A percentile compares a stretch with the other conserved stretches of the same genome.
Conservation (phyloP, 2,797 vertebrate species). For the Sphaeramia orbicularis region DNA sequence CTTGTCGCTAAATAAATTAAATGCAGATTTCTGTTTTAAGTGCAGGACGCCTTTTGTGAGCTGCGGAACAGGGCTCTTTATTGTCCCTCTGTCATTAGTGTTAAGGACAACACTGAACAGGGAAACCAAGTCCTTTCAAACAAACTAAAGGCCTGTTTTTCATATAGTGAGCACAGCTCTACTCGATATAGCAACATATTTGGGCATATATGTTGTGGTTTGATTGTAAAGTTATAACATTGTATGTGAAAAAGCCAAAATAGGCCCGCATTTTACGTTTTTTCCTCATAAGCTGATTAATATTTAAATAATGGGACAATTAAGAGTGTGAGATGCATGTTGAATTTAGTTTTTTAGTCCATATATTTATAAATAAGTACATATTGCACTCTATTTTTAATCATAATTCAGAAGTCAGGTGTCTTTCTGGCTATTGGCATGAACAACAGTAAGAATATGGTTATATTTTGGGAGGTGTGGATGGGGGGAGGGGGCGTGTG, state of each 20-base stretch:
- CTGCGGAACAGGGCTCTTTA: conserved; percentile 70
- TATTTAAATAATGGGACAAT: too few relatives aligned
- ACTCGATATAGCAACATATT: neutral
- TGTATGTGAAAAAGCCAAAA: too few relatives aligned
- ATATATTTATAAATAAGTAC: too few relatives aligned
- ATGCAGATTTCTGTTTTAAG: conserved; percentile 83
- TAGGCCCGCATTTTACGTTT: too few relatives aligned
- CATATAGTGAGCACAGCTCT: neutral
- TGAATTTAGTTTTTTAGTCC: too few relatives aligned
- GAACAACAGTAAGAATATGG: conserved; percentile 26
- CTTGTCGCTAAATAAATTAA: conserved; percentile 84
- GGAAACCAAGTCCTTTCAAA: conserved; percentile 30
- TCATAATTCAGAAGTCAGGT: conserved; percentile 14
- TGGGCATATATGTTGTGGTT: neutral
- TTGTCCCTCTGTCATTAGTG: conserved; percentile 78
- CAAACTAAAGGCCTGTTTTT: conserved; percentile 6
- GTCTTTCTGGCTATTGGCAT: neutral
- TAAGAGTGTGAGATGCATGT: too few relatives aligned
- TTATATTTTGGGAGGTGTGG: conserved; percentile 8
- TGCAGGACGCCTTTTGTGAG: conserved; percentile 72
- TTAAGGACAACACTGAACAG: conserved; percentile 63
- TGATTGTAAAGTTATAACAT: too few relatives aligned
- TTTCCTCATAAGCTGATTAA: too few relatives aligned
- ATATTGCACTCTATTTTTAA: neutral
- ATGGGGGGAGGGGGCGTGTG: neutral